Evolutionary conservation across 1,140 invertebrate species (phyloP).

Genomic region (Belonocnema kinseyi): DNA sequence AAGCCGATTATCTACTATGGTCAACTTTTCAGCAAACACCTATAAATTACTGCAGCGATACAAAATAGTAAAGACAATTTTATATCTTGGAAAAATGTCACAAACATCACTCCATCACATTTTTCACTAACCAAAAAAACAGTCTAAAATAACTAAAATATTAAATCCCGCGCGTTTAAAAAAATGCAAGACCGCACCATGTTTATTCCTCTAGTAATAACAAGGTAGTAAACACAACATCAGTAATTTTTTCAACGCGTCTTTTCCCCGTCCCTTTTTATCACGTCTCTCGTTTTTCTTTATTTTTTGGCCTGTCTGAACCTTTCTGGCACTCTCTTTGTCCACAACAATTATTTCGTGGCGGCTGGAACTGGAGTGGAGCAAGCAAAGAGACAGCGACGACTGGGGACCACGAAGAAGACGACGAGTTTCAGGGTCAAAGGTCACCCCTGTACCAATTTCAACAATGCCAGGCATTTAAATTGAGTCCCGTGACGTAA

Average conservation of each 20-base stretch:
- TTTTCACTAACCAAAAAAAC: too few species aligned
- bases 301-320: slow-evolving; percentile 7
- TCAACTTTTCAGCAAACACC: too few species aligned
- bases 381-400: background rate
- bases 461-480: slow-evolving; percentile 24
- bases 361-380: background rate
- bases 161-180: background rate
- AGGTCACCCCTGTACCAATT: slow-evolving; percentile 12
- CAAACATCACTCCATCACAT: too few species aligned
- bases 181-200: slow-evolving; percentile 17
- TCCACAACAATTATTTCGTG: background rate
- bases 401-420: too few species aligned
- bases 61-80: too few species aligned
- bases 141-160: background rate
- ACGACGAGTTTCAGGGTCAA: slow-evolving; percentile 3
- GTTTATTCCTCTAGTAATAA: slow-evolving; percentile 8
- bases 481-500: slow-evolving; percentile 24
- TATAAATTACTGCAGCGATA: too few species aligned
- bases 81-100: too few species aligned
- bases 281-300: background rate
- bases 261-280: slow-evolving; percentile 16
- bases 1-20: too few species aligned
- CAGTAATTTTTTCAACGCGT: slow-evolving; percentile 19
- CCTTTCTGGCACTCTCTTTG: slow-evolving; percentile 19
- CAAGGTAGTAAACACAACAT: slow-evolving; percentile 22